Evolutionary conservation across 2,113 vertebrate species (phyloP).

Genomic region (Synodontis membranacea): DNA sequence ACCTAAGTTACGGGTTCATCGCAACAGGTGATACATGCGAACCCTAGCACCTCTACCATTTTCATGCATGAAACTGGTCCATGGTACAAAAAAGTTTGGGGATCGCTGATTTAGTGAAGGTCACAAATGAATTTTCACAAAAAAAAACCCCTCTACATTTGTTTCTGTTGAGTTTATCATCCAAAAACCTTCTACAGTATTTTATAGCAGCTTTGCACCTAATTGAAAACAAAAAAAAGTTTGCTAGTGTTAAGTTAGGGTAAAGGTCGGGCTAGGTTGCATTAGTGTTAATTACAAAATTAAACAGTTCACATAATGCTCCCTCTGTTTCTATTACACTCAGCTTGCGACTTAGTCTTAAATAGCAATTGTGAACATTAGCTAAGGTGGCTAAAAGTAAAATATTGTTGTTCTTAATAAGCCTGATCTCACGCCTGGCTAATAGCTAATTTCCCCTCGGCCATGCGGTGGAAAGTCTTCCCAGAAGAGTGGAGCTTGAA

Average conservation of each 20-base stretch:
- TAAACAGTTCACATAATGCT: background rate
- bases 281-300: background rate
- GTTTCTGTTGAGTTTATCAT: background rate
- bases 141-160: background rate
- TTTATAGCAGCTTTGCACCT: background rate
- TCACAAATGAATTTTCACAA: background rate
- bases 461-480: background rate
- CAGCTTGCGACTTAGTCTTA: background rate
- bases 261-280: no score
- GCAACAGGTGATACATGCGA: no score
- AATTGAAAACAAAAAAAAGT: background rate
- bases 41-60: no score
- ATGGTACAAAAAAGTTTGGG: no score
- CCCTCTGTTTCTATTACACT: background rate
- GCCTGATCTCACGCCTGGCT: no score
- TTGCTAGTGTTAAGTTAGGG: no score
- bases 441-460: background rate
- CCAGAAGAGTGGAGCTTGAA: background rate
- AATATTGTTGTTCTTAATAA: background rate
- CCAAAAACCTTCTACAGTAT: background rate
- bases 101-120: no score
- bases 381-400: background rate
- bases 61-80: no score
- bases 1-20: no score
- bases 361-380: background rate